Conservation (phyloP, 2,888 invertebrate species). For the Pilophorus perplexus region DNA sequence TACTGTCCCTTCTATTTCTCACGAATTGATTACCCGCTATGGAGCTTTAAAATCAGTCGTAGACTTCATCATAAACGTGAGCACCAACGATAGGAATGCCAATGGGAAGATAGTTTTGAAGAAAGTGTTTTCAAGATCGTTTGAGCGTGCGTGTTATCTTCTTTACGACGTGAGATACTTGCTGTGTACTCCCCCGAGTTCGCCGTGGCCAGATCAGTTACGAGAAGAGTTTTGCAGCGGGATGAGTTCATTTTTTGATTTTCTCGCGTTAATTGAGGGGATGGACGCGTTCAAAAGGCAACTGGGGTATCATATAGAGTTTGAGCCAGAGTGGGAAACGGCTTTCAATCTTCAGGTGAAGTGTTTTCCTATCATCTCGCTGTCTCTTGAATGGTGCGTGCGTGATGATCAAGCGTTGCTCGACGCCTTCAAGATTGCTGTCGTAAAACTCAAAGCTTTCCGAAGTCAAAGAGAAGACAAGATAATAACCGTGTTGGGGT, state of each 20-base stretch:
- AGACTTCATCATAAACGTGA: slow-evolving; percentile 85
- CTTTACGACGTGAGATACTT: slow-evolving; percentile 89
- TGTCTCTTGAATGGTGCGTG: slow-evolving; percentile 85
- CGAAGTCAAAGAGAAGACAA: slow-evolving; percentile 46
- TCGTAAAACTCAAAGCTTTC: slow-evolving; percentile 66
- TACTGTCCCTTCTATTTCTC: slow-evolving; percentile 90
- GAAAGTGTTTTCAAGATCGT: slow-evolving; percentile 67
- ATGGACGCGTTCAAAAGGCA: slow-evolving; percentile 67
- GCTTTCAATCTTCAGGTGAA: slow-evolving; percentile 96
- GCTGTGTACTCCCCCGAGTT: slow-evolving; percentile 69
- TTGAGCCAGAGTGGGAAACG: slow-evolving; percentile 99
- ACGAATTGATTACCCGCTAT: slow-evolving; percentile 83
- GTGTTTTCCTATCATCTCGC: slow-evolving; percentile 81
- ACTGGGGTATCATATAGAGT: slow-evolving; percentile 95
- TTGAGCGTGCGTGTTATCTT: slow-evolving; percentile 88
- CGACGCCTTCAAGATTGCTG: slow-evolving; percentile 72
- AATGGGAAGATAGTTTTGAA: slow-evolving; percentile 67
- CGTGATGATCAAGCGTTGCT: slow-evolving; percentile 74
- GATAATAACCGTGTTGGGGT: background rate
- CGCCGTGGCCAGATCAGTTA: slow-evolving; percentile 78
- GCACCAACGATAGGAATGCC: slow-evolving; percentile 70
- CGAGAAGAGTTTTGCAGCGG: slow-evolving; percentile 79
- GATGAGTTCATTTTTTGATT: slow-evolving; percentile 70
- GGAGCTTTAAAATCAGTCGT: slow-evolving; percentile 82
- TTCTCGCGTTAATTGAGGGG: slow-evolving; percentile 88